phyloP scores from a whole-genome alignment of 2,888 invertebrate genomes.

The Cheilosia pagana region DNA sequence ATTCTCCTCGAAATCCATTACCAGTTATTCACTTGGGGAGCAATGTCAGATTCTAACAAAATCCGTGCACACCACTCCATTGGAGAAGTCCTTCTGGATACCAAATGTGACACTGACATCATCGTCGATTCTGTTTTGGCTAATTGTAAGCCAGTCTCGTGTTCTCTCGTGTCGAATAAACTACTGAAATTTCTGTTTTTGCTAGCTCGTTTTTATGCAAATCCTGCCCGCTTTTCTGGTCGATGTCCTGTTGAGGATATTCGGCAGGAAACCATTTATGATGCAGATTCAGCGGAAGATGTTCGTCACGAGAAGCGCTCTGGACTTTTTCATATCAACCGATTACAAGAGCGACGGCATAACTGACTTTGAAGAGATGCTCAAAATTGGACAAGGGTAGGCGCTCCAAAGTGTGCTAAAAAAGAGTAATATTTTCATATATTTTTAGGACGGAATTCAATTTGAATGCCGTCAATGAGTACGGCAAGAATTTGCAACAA shows the following conservation, averaged over 20 bases:
- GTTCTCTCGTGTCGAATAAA: too few relatives aligned
- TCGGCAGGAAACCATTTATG: slow-evolving; percentile 76
- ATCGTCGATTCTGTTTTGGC: background rate
- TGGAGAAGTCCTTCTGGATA: slow-evolving; percentile 50
- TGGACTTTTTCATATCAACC: slow-evolving; percentile 79
- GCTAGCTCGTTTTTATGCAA: slow-evolving; percentile 77
- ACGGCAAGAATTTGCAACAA: background rate
- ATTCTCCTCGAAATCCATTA: slow-evolving; percentile 2
- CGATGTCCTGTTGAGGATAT: slow-evolving; percentile 76
- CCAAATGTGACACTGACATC: slow-evolving; percentile 34
- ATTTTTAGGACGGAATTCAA: slow-evolving; percentile 60
- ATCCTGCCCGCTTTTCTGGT: slow-evolving; percentile 77
- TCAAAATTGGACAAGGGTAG: slow-evolving; percentile 73
- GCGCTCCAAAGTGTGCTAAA: background rate
- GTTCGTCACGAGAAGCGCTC: slow-evolving; percentile 76
- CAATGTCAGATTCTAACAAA: background rate
- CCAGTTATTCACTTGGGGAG: background rate
- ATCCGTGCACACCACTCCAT: background rate
- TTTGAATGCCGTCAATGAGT: background rate
- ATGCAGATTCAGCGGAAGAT: slow-evolving; percentile 77
- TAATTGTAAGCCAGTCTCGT: slow-evolving; percentile 22
- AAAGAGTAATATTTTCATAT: background rate
- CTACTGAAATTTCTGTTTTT: background rate
- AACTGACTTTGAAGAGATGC: slow-evolving; percentile 69
- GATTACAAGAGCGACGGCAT: slow-evolving; percentile 77